Evolutionary conservation across 2,888 invertebrate species (phyloP).

Genomic region (Cataglyphis cursor): DNA sequence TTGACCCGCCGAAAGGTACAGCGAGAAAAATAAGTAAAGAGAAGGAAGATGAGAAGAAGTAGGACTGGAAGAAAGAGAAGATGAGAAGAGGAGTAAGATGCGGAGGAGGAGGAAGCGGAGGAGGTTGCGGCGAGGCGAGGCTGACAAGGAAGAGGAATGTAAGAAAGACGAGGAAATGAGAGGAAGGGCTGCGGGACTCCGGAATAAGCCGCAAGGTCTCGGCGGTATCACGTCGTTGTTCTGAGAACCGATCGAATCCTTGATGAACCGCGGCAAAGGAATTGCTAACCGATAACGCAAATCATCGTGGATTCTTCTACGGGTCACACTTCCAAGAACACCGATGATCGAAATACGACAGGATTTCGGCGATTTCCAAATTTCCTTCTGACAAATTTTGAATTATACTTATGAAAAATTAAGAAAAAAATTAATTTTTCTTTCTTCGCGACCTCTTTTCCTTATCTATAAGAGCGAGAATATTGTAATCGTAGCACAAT

Average conservation of each 20-base stretch:
- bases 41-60: constrained; percentile 45
- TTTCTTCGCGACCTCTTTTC: neutral
- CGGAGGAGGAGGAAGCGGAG: constrained; percentile 31
- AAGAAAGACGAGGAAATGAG: constrained; percentile 67
- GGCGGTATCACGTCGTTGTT: constrained; percentile 65
- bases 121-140: constrained; percentile 61
- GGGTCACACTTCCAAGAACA: constrained; percentile 2
- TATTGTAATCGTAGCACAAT: neutral
- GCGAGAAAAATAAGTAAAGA: constrained; percentile 65
- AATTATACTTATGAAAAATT: neutral
- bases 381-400: neutral
- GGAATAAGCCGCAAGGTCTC: constrained; percentile 67
- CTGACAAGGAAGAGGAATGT: constrained; percentile 66
- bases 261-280: constrained; percentile 55
- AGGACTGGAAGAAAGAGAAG: constrained; percentile 46
- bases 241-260: constrained; percentile 74
- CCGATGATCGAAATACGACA: neutral
- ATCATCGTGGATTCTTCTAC: constrained; percentile 39
- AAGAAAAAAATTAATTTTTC: neutral
- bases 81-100: constrained; percentile 31
- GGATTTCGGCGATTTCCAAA: neutral
- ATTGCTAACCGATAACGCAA: constrained; percentile 56
- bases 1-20: constrained; percentile 53
- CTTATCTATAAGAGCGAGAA: neutral
- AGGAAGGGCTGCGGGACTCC: constrained; percentile 62